Evolutionary conservation across 2,113 vertebrate genomes (phyloP).

Genomic region (Synchiropus splendidus): DNA sequence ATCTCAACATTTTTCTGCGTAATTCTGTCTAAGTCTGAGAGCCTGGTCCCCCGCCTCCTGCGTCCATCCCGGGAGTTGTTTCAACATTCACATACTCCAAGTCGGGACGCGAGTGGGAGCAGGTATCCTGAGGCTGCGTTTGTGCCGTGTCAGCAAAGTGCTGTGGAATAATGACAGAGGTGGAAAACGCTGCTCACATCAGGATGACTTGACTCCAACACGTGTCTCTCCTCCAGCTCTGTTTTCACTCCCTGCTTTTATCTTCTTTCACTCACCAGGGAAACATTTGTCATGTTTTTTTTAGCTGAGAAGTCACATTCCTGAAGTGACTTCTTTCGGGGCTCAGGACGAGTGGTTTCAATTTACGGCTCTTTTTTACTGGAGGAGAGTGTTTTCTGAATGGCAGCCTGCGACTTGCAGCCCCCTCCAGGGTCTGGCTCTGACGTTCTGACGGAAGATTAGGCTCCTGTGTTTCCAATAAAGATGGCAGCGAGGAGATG

Average conservation of each 20-base stretch:
- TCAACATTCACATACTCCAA: slow-evolving; percentile 26
- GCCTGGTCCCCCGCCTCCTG: slow-evolving; percentile 47
- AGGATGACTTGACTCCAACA: too few relatives aligned
- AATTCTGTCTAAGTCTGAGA: slow-evolving; percentile 28
- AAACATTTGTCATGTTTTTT: slow-evolving; percentile 39
- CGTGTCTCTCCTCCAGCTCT: too few relatives aligned
- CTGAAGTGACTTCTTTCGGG: slow-evolving; percentile 39
- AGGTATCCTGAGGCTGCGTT: slow-evolving; percentile 5
- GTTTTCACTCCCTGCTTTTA: too few relatives aligned
- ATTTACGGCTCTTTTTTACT: slow-evolving; percentile 57
- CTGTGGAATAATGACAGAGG: slow-evolving; percentile 8
- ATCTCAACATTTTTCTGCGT: too few relatives aligned
- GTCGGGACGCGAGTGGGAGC: slow-evolving; percentile 10
- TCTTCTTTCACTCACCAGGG: background rate
- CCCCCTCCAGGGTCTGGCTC: slow-evolving; percentile 25
- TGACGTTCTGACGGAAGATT: slow-evolving; percentile 41
- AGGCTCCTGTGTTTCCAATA: slow-evolving; percentile 48
- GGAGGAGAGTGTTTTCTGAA: slow-evolving; percentile 54
- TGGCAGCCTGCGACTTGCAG: slow-evolving; percentile 38
- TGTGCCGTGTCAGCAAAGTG: slow-evolving; percentile 49
- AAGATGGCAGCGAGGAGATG: slow-evolving; percentile 15
- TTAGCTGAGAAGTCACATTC: slow-evolving; percentile 36
- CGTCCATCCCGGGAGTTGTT: slow-evolving; percentile 24
- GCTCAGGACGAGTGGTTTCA: slow-evolving; percentile 53
- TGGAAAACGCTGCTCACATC: slow-evolving; percentile 7